Conservation (phyloP, 2,888 invertebrate species). For the Drosophila algonquin region DNA sequence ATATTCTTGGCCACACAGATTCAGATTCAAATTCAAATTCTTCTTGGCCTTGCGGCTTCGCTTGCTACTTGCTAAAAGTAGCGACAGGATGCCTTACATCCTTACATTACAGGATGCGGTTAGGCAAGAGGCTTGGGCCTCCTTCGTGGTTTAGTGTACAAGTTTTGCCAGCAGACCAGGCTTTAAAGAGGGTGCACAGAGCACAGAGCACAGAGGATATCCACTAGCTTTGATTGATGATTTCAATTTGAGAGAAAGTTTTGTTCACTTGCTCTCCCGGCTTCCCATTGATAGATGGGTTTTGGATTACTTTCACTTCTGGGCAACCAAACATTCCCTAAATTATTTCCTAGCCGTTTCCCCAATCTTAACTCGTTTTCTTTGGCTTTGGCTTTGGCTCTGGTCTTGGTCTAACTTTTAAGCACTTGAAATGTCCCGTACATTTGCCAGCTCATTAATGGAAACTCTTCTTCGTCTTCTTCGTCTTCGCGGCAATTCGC, state of each 20-base stretch:
- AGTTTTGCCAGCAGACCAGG: conserved; percentile 2
- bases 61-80: conserved; percentile 24
- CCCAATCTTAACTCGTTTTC: neutral
- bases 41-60: conserved; percentile 61
- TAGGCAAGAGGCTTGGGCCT: conserved; percentile 21
- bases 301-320: conserved; percentile 40
- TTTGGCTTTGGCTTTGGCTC: too few species aligned
- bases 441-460: conserved; percentile 25
- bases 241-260: conserved; percentile 58
- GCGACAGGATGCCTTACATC: conserved; percentile 42
- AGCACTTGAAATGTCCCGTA: neutral
- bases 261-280: conserved; percentile 10
- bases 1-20: conserved; percentile 41
- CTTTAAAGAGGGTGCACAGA: conserved; percentile 19
- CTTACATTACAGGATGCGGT: conserved; percentile 57
- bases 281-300: conserved; percentile 60
- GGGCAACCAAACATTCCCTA: neutral
- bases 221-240: conserved; percentile 61
- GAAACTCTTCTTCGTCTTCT: neutral
- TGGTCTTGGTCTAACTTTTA: too few species aligned
- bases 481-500: conserved; percentile 12
- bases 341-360: neutral
- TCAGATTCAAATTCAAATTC: conserved; percentile 3
- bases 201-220: neutral
- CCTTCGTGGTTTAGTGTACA: conserved; percentile 3